These are phyloP conservation scores for Tyto alba DNA, from an alignment of 2,113 vertebrate species.

Conservation along the genomic window DNA sequence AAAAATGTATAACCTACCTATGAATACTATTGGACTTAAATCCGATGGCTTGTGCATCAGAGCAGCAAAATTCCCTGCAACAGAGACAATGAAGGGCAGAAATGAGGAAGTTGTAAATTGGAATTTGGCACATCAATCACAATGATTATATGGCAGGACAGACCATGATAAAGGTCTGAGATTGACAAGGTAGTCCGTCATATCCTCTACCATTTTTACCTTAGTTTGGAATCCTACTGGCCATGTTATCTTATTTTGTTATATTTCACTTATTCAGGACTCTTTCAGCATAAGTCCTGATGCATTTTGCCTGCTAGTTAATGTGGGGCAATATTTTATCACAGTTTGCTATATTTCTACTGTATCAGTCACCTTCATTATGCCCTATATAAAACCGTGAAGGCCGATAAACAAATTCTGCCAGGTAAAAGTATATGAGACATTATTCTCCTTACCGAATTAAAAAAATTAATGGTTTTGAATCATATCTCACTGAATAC, in stretches of 20 bases:
- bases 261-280: neutral
- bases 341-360: neutral
- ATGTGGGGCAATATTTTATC: neutral
- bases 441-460: neutral
- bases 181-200: neutral
- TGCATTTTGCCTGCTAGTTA: neutral
- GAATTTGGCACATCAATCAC: neutral
- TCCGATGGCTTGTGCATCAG: neutral
- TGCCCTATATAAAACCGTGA: neutral
- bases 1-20: neutral
- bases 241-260: neutral
- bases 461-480: fast-evolving
- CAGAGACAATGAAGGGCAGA: neutral
- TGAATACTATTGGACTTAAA: neutral
- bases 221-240: neutral
- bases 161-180: too few species aligned
- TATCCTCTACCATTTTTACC: neutral
- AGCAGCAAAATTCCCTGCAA: neutral
- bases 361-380: neutral
- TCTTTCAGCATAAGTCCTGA: neutral
- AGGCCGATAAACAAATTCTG: neutral
- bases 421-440: neutral
- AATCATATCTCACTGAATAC: neutral
- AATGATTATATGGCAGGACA: neutral
- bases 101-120: neutral